These are phyloP conservation scores for Caenorhabditis macrosperma DNA, from an alignment of 2,888 invertebrate species.

Conservation along the genomic window DNA sequence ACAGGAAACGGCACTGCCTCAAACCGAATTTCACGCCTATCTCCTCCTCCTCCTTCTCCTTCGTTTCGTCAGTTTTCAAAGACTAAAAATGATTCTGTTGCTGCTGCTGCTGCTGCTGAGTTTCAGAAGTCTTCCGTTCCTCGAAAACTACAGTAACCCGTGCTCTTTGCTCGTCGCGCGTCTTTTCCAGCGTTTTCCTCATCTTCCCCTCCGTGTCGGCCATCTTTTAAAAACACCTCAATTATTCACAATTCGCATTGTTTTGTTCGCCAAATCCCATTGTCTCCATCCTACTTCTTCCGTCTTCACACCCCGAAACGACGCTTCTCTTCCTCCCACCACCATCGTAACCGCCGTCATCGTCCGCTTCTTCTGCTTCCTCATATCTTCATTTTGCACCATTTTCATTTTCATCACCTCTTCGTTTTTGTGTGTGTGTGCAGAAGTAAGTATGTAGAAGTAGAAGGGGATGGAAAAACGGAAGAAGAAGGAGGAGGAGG, in stretches of 20 bases:
- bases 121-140: constrained; percentile 4
- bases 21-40: constrained; percentile 35
- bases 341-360: neutral
- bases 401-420: constrained; percentile 15
- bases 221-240: constrained; percentile 48
- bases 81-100: neutral
- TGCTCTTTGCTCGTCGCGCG: constrained; percentile 22
- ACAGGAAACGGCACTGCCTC: constrained; percentile 4
- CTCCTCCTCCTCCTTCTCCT: neutral
- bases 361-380: neutral
- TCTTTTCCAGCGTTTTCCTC: constrained; percentile 23
- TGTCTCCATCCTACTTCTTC: constrained; percentile 48
- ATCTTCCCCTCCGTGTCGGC: neutral
- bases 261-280: constrained; percentile 40
- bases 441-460: no score
- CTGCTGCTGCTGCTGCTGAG: no score
- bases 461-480: neutral
- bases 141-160: neutral
- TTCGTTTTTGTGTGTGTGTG: no score
- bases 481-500: neutral
- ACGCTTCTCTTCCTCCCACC: constrained; percentile 12
- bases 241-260: constrained; percentile 53
- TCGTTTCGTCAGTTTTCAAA: neutral
- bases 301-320: constrained; percentile 36
- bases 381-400: neutral